Evolutionary conservation across 2,113 vertebrate genomes (phyloP).

Genomic region (Tretioscincus oriximinensis): DNA sequence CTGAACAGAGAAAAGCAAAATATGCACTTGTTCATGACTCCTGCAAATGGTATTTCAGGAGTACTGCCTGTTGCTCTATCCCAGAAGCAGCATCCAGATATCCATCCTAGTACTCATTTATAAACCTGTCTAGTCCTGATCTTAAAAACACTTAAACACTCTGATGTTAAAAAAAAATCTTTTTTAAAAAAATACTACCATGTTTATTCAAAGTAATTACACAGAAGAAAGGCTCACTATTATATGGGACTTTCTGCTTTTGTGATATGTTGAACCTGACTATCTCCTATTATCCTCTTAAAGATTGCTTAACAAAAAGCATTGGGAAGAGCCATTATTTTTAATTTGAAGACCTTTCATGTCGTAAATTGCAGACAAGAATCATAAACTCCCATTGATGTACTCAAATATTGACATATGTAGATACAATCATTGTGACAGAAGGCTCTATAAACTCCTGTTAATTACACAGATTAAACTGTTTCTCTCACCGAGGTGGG

Average conservation of each 20-base stretch:
- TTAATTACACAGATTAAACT: constrained; percentile 50
- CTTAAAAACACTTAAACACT: not conserved
- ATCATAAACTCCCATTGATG: constrained; percentile 27
- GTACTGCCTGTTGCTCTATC: too few relatives aligned
- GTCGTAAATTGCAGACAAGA: constrained; percentile 24
- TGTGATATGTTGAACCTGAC: not conserved
- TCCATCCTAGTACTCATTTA: too few relatives aligned
- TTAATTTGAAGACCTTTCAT: not conserved
- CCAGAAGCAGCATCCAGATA: too few relatives aligned
- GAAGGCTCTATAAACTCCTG: constrained; percentile 39
- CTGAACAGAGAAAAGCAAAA: too few relatives aligned
- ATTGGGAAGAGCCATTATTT: not conserved
- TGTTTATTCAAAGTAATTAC: not conserved
- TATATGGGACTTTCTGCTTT: not conserved
- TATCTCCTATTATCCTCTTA: not conserved
- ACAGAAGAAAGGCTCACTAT: not conserved
- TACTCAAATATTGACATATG: constrained; percentile 33
- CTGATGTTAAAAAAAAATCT: too few relatives aligned
- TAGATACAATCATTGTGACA: constrained; percentile 43
- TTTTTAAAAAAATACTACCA: not conserved
- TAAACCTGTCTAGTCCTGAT: too few relatives aligned
- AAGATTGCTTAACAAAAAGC: not conserved
- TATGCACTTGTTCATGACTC: too few relatives aligned
- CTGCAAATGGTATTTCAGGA: too few relatives aligned
- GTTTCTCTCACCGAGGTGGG: constrained; percentile 23